phyloP scores from a whole-genome alignment of 2,797 vertebrate species.

The Scolopax bukidnonensis region DNA sequence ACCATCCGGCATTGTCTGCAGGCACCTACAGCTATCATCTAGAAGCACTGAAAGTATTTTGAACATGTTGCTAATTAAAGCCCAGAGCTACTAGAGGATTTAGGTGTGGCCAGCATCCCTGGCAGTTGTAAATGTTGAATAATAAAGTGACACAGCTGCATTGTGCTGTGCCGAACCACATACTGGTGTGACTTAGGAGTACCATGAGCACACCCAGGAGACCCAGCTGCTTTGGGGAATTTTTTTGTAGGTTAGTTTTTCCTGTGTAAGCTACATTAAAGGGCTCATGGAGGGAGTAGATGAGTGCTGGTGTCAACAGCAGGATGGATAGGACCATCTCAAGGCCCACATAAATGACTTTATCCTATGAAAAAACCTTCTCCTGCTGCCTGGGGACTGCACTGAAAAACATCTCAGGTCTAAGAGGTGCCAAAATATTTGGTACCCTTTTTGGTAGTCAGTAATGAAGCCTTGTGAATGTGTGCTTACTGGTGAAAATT shows the following conservation, averaged over 20 bases:
- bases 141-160: background rate
- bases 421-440: background rate
- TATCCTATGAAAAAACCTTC: background rate
- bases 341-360: background rate
- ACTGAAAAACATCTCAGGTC: background rate
- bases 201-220: background rate
- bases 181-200: rapidly evolving
- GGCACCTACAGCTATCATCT: background rate
- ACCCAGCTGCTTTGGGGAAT: background rate
- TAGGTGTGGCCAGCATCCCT: background rate
- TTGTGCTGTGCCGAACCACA: background rate
- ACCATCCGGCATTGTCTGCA: background rate
- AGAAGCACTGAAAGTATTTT: slow-evolving; percentile 17
- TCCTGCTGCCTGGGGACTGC: background rate
- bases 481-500: background rate
- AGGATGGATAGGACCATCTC: background rate
- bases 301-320: background rate
- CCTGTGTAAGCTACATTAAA: background rate
- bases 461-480: rapidly evolving
- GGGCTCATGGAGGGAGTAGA: background rate
- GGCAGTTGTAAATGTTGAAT: background rate
- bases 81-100: background rate
- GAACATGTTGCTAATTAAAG: slow-evolving; percentile 13
- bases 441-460: background rate
- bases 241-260: background rate